A percentile compares a stretch with the other conserved stretches of the same genome.
Evolutionary conservation across 1,140 invertebrate genomes (phyloP).

Genomic region (Andricus grossulariae): DNA sequence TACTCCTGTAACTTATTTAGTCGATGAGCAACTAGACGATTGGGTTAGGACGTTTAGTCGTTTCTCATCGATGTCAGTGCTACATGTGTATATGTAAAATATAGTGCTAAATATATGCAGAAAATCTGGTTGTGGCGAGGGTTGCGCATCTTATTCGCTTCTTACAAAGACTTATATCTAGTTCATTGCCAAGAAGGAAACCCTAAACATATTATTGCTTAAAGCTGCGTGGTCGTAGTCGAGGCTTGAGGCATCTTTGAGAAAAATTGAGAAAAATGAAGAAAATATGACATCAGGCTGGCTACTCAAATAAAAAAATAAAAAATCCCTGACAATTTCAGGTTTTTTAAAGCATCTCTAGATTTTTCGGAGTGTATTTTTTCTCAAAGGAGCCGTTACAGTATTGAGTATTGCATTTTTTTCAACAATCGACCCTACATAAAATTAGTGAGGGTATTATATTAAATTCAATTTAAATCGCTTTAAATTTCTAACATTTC

Average conservation of each 20-base stretch:
- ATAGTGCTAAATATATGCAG: constrained; percentile 34
- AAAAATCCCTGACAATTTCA: too few relatives aligned
- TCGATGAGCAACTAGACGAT: too few relatives aligned
- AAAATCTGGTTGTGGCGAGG: constrained; percentile 55
- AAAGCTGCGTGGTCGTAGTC: constrained; percentile 58
- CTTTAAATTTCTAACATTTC: too few relatives aligned
- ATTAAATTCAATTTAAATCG: too few relatives aligned
- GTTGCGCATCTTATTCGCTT: constrained; percentile 60
- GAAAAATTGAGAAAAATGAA: background rate
- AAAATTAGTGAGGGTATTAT: too few relatives aligned
- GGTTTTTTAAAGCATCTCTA: too few relatives aligned
- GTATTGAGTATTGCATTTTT: too few relatives aligned
- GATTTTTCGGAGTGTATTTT: too few relatives aligned
- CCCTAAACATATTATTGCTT: constrained; percentile 72
- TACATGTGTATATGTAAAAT: background rate
- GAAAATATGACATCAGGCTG: background rate
- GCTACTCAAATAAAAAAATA: too few relatives aligned
- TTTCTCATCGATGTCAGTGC: constrained; percentile 9
- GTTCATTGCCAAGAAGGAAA: constrained; percentile 76
- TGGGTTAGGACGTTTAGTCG: constrained; percentile 2
- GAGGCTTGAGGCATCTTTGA: constrained; percentile 50
- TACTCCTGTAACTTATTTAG: background rate
- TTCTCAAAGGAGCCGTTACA: too few relatives aligned
- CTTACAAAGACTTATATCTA: constrained; percentile 71
- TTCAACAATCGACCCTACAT: too few relatives aligned